phyloP scores from a whole-genome alignment of 2,888 invertebrate species.

The Scrobipalpa costella region DNA sequence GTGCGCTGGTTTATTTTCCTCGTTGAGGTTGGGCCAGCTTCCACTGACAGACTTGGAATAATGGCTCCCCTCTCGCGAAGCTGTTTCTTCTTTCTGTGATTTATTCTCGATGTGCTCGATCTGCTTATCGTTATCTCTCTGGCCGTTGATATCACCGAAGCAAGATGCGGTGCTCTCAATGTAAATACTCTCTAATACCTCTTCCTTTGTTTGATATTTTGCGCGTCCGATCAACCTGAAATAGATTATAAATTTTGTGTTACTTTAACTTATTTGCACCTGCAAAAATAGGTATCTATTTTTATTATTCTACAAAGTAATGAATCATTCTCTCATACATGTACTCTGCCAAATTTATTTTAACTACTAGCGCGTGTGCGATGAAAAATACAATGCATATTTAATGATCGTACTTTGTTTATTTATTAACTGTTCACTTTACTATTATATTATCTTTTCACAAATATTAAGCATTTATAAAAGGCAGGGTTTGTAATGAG shows the following conservation, averaged over 20 bases:
- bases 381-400: not conserved
- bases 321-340: constrained; percentile 4
- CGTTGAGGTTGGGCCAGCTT: constrained; percentile 75
- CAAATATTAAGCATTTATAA: not conserved
- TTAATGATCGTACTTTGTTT: not conserved
- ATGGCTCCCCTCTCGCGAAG: constrained; percentile 63
- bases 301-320: constrained; percentile 4
- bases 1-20: constrained; percentile 67
- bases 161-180: constrained; percentile 77
- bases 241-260: constrained; percentile 32
- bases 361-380: not conserved
- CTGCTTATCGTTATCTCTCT: constrained; percentile 58
- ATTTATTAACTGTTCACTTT: not conserved
- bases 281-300: constrained; percentile 18
- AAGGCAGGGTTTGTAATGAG: not conserved
- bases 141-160: constrained; percentile 75
- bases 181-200: constrained; percentile 75
- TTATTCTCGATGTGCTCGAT: constrained; percentile 53
- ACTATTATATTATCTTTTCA: not conserved
- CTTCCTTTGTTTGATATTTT: constrained; percentile 77
- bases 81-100: constrained; percentile 63
- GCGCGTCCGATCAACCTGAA: constrained; percentile 75
- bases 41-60: constrained; percentile 69
- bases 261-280: not conserved
- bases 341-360: constrained; percentile 16